A percentile compares a stretch with the other conserved stretches of the same genome.
Conservation (phyloP, 2,888 invertebrate genomes). For the Atrina japonica region DNA sequence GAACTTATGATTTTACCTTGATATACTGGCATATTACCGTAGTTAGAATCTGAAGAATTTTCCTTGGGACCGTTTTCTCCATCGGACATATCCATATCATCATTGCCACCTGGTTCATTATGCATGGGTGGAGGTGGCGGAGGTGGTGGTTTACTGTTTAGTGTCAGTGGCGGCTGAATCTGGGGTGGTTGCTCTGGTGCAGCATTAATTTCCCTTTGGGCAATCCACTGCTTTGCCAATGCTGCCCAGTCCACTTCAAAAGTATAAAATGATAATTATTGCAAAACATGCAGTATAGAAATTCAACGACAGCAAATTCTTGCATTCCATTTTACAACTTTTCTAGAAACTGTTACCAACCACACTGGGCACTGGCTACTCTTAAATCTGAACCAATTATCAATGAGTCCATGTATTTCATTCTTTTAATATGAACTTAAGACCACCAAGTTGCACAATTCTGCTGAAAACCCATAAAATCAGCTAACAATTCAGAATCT, state of each 20-base stretch:
- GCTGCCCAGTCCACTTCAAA: conserved; percentile 95
- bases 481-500: no score
- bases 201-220: conserved; percentile 68
- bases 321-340: no score
- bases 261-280: background rate
- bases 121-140: conserved; percentile 24
- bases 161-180: conserved; percentile 29
- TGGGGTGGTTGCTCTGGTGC: conserved; percentile 60
- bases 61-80: conserved; percentile 53
- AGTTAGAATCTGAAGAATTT: conserved; percentile 29
- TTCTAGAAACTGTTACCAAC: no score
- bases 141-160: conserved; percentile 8
- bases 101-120: conserved; percentile 44
- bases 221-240: conserved; percentile 97
- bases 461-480: no score
- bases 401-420: no score
- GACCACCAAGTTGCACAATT: no score
- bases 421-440: no score
- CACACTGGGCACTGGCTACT: no score
- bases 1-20: conserved; percentile 6
- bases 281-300: no score
- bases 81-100: conserved; percentile 72
- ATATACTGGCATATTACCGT: conserved; percentile 34
- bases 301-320: no score
- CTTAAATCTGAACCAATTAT: no score